phyloP scores from a whole-genome alignment of 1,140 invertebrate genomes.

The Alviniconcha marisindica region DNA sequence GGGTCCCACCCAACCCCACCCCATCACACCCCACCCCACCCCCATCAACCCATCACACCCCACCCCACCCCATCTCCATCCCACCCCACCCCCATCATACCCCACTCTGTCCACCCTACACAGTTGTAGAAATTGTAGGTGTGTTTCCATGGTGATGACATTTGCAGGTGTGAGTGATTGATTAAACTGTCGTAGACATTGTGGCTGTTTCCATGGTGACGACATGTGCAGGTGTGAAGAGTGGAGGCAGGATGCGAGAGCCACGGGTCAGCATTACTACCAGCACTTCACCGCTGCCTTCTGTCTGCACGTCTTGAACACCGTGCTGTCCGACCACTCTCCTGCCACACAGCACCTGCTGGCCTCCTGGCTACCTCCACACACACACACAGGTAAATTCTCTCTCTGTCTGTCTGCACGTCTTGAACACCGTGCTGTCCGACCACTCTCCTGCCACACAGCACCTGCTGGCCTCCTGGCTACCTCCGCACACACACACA shows the following conservation, averaged over 20 bases:
- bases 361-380: conserved; percentile 9
- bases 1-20: too few relatives aligned
- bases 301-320: conserved; percentile 4
- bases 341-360: background rate
- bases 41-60: too few relatives aligned
- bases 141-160: too few relatives aligned
- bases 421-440: background rate
- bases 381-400: background rate
- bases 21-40: too few relatives aligned
- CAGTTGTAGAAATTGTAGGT: too few relatives aligned
- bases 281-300: background rate
- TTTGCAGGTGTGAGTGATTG: too few relatives aligned
- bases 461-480: background rate
- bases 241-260: background rate
- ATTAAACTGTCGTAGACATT: too few relatives aligned
- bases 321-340: background rate
- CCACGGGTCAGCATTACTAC: background rate
- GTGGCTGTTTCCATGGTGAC: too few relatives aligned
- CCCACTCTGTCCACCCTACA: too few relatives aligned
- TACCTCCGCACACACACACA: background rate
- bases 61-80: too few relatives aligned
- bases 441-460: background rate
- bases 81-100: too few relatives aligned
- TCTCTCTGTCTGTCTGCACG: conserved; percentile 15
- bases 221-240: background rate